Percentiles rank a stretch among this genome's conserved stretches.
These are phyloP conservation scores for Micrasema longulum DNA, from an alignment of 1,140 invertebrate genomes.

Conservation along the genomic window DNA sequence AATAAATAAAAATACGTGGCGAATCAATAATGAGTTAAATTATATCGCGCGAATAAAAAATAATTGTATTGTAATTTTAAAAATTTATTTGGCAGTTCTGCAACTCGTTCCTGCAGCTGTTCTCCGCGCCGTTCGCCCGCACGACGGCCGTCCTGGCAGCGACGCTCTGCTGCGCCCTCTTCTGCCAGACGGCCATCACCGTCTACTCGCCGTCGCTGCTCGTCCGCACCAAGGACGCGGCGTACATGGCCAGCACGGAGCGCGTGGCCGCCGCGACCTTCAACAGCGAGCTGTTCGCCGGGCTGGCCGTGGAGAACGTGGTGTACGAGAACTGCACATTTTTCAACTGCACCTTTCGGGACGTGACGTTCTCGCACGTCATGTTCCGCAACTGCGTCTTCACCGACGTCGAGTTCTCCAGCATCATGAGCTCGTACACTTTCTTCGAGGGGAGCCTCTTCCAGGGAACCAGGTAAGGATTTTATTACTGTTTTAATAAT, in stretches of 20 bases:
- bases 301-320: conserved; percentile 61
- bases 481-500: no score
- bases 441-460: conserved; percentile 61
- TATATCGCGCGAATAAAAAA: no score
- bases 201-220: conserved; percentile 61
- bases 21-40: no score
- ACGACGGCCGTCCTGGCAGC: conserved; percentile 63
- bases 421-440: conserved; percentile 64
- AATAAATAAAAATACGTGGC: no score
- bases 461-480: conserved; percentile 64
- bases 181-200: conserved; percentile 62
- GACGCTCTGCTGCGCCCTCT: conserved; percentile 57
- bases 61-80: no score
- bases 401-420: conserved; percentile 62
- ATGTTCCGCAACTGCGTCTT: conserved; percentile 65
- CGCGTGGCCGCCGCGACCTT: conserved; percentile 52
- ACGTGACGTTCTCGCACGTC: conserved; percentile 66
- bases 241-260: conserved; percentile 56
- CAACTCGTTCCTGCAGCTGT: conserved; percentile 70
- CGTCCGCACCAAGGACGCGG: conserved; percentile 57
- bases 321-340: conserved; percentile 62
- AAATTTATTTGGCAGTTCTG: conserved; percentile 67
- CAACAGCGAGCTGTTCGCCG: conserved; percentile 58
- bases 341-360: conserved; percentile 61
- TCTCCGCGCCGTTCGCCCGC: conserved; percentile 66